phyloP scores from a whole-genome alignment of 2,797 vertebrate species.

The Siniperca scherzeri region DNA sequence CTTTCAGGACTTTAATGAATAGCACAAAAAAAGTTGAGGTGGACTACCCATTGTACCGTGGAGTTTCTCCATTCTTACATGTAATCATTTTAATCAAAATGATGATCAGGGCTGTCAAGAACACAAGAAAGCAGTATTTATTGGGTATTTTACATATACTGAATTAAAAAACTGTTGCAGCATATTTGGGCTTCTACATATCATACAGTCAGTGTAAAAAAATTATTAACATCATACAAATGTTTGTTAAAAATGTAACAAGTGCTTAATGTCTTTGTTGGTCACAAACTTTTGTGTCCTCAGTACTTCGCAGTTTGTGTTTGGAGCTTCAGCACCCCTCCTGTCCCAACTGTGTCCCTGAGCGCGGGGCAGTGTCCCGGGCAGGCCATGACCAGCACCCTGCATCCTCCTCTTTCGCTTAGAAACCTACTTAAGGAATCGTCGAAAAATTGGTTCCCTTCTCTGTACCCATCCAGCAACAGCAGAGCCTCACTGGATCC shows the following conservation, averaged over 20 bases:
- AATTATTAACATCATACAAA: background rate
- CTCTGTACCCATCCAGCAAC: slow-evolving; percentile 72
- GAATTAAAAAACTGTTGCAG: slow-evolving; percentile 9
- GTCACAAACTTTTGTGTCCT: background rate
- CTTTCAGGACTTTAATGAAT: slow-evolving; percentile 4
- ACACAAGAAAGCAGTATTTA: slow-evolving; percentile 21
- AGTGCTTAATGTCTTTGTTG: background rate
- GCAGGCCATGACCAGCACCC: slow-evolving; percentile 64
- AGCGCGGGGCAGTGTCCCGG: slow-evolving; percentile 46
- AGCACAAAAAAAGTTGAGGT: background rate
- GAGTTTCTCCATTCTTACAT: background rate
- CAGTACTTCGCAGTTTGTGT: slow-evolving; percentile 29
- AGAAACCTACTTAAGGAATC: slow-evolving; percentile 67
- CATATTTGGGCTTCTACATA: slow-evolving; percentile 22
- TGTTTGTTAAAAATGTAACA: slow-evolving; percentile 11
- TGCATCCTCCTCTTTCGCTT: slow-evolving; percentile 47
- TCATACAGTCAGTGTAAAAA: background rate
- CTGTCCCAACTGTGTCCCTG: slow-evolving; percentile 35
- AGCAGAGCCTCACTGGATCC: slow-evolving; percentile 52
- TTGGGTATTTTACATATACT: background rate
- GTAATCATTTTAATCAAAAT: background rate
- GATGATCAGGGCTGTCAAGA: background rate
- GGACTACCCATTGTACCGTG: background rate
- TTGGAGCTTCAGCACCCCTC: slow-evolving; percentile 36
- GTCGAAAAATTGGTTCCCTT: slow-evolving; percentile 63